Evolutionary conservation across 2,113 vertebrate genomes (phyloP), one percentile per base, ranked within the genome.

Genomic region (Orthonyx spaldingii): DNA sequence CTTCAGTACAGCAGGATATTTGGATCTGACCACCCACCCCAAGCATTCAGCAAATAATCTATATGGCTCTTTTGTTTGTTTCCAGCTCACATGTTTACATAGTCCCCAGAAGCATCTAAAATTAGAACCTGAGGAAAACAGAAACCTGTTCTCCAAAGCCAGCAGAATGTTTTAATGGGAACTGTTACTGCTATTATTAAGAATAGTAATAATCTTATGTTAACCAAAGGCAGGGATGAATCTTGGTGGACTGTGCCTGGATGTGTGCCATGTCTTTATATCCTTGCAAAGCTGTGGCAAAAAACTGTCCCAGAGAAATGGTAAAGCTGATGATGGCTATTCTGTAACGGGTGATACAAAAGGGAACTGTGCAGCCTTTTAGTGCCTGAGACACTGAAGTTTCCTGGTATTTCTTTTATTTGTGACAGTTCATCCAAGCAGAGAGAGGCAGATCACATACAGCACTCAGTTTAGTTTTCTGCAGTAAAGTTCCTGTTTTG

Each of bases 161-260:
- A 74, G 59, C 68, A 96, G 92, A 69, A 60, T 74, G 80, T 41
- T 69, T 90, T 81, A 71, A 64, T 53, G 90, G 80, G 83, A 74
- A 76, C 46, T 82, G 30, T 68, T 96, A 84, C 81, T 94, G 93
- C 89, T 80, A 11, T 89, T 94, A 91, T 87, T 90, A 92, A 81
- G 59, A 84, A 50, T 44, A 89, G 44, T 71, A 95, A 91, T 84
- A 71, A 87, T 60, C 47, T 72, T 42, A 9, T 30, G 49, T 37
- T 71, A 84, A 86, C 79, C 23, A 44, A 63, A 75, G 69, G 47
- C 52, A 90, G 69, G 60, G 78, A 84, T 81, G 39, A 84, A 52
- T 89, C 68, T 83, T 89, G 49, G 28, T 81, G 91, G 76, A 35
- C n/a, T 37, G 18, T 60, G 72, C 16, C 52, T 83, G 66, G 71